phyloP scores from a whole-genome alignment of 1,140 invertebrate genomes.

The Drosophila guanche region DNA sequence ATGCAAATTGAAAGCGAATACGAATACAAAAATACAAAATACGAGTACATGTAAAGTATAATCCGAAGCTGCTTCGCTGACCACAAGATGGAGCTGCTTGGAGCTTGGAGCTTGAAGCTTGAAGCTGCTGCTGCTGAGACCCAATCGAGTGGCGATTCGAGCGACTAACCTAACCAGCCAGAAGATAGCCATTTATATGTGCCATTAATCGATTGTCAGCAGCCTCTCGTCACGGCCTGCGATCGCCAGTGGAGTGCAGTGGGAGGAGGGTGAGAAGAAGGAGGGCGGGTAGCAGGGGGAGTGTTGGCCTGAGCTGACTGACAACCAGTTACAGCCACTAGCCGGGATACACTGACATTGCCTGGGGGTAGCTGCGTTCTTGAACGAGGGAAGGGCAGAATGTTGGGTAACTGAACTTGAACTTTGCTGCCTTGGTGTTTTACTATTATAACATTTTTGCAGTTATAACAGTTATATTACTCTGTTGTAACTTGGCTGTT shows the following conservation, averaged over 20 bases:
- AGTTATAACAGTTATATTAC: too few relatives aligned
- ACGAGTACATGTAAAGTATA: constrained; percentile 28
- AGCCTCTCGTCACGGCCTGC: constrained; percentile 66
- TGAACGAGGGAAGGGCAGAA: too few relatives aligned
- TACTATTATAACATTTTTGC: too few relatives aligned
- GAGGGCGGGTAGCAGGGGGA: not conserved
- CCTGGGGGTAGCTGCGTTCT: not conserved
- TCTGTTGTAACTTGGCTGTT: too few relatives aligned
- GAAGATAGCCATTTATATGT: constrained; percentile 80
- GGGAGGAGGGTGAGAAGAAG: not conserved
- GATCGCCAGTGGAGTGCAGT: constrained; percentile 45
- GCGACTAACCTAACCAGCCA: constrained; percentile 63
- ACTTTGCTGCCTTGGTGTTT: too few relatives aligned
- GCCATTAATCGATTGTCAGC: constrained; percentile 81
- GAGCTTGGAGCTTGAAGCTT: constrained; percentile 38
- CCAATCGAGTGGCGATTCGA: constrained; percentile 14
- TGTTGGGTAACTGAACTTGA: not conserved
- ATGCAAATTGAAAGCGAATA: constrained; percentile 79
- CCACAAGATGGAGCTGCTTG: constrained; percentile 19
- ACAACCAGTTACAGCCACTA: constrained; percentile 60
- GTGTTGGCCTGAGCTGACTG: constrained; percentile 23
- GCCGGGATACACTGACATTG: constrained; percentile 25
- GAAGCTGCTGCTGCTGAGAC: constrained; percentile 4
- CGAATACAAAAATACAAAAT: constrained; percentile 22
- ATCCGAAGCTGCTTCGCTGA: not conserved